Evolutionary conservation across 2,888 invertebrate genomes (phyloP).

Genomic region (Eupithecia subfuscata): DNA sequence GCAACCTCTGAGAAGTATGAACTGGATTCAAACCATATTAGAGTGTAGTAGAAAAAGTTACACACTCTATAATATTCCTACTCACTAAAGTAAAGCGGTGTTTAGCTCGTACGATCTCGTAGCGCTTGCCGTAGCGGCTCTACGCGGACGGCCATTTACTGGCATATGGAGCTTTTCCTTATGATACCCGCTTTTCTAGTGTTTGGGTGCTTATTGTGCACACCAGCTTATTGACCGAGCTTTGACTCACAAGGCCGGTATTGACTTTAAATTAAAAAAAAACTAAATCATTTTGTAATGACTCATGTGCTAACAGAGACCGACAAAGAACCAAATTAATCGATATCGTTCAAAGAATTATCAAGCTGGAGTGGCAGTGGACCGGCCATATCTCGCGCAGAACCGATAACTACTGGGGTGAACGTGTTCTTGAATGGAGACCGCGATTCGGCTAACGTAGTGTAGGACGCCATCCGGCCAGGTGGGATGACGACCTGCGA

Average conservation of each 20-base stretch:
- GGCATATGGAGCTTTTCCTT: slow-evolving; percentile 22
- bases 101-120: slow-evolving; percentile 45
- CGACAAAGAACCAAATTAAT: too few species aligned
- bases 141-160: slow-evolving; percentile 35
- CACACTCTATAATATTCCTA: neutral
- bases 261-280: too few species aligned
- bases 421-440: too few species aligned
- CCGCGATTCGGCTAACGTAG: too few species aligned
- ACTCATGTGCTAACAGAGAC: too few species aligned
- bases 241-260: neutral
- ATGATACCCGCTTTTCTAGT: slow-evolving; percentile 8
- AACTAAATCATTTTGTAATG: too few species aligned
- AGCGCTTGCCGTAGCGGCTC: slow-evolving; percentile 53
- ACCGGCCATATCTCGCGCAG: too few species aligned
- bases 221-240: neutral
- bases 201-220: neutral
- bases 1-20: neutral
- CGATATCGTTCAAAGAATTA: too few species aligned
- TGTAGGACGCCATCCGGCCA: too few species aligned
- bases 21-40: neutral
- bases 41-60: neutral
- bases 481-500: too few species aligned
- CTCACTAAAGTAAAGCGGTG: slow-evolving; percentile 55
- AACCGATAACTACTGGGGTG: too few species aligned
- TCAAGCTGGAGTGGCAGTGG: too few species aligned